phyloP scores from a whole-genome alignment of 1,140 invertebrate genomes.

The Drosophila pruinosa region DNA sequence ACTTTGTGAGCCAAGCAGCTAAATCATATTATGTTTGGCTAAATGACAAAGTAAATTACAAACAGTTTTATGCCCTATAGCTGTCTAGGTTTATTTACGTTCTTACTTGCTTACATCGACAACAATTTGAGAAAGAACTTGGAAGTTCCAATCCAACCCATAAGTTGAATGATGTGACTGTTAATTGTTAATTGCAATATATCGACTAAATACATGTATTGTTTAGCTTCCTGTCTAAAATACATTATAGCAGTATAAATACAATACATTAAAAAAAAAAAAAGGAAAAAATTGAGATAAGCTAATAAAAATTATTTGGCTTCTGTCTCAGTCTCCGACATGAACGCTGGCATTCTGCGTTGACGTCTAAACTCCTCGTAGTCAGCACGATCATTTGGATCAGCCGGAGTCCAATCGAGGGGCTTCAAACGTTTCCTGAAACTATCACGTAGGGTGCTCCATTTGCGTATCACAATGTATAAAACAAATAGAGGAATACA shows the following conservation, averaged over 20 bases:
- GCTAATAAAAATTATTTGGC: not conserved
- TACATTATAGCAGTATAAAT: not conserved
- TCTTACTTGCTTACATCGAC: too few species aligned
- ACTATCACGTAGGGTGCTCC: constrained; percentile 58
- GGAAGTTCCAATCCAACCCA: constrained; percentile 70
- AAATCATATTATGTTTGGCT: too few species aligned
- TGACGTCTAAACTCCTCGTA: constrained; percentile 48
- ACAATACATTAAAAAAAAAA: not conserved
- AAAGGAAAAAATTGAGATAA: not conserved
- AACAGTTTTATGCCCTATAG: too few species aligned
- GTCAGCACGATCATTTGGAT: constrained; percentile 40
- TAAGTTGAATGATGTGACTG: constrained; percentile 67
- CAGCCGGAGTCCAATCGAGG: constrained; percentile 71
- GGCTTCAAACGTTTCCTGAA: constrained; percentile 51
- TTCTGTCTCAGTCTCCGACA: constrained; percentile 54
- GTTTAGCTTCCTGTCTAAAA: not conserved
- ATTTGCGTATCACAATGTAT: constrained; percentile 83
- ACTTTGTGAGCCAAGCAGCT: too few species aligned
- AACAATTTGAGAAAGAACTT: too few species aligned
- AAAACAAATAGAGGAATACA: constrained; percentile 86
- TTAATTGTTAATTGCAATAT: too few species aligned
- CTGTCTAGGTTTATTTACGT: too few species aligned
- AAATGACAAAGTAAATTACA: too few species aligned
- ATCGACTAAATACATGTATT: too few species aligned
- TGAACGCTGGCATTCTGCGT: constrained; percentile 39